Base-by-base conservation (phyloP, 2,797 vertebrate genomes). In the Poecilia picta region DNA sequence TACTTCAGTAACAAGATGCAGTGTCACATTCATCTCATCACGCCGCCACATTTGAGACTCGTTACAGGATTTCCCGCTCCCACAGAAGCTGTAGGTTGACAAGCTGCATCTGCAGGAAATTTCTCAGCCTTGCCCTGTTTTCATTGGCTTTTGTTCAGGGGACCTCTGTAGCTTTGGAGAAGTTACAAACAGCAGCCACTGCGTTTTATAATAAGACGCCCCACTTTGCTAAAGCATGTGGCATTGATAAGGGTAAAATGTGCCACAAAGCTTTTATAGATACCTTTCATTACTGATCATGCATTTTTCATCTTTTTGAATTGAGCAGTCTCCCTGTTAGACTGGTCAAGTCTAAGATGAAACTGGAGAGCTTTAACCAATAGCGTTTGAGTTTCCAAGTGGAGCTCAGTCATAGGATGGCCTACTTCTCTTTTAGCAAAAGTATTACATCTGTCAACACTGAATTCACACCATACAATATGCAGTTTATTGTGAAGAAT, bases 351-450 rank as follows among this genome's bases (percentile, higher is more conserved):
- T 49, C 41, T 31, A 36, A 82, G 70, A 73, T 23, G 72, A 82
- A 45, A 78, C 31, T 73, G 23, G 8, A 28, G 8, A 82, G 75
- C 28, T 87, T 88, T 84, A 84, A 88, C 83, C 75, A 82, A 81
- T 74, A 88, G 76, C 73, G 83, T 59, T 53, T 20, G 51, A 73
- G 74, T 78, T 59, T 88, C 91, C 88, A 86, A 89, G 68, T 81
- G 83, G 86, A 91, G 85, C 83, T 55, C 77, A 87, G 85, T 82
- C 76, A 72, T 72, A 71, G 70, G 62, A 78, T 87, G 89, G 75
- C 87, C 87, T 79, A 89, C 80, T 93, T 92, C 83, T 88, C 76
- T 45, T 64, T 83, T 87, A 73, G 74, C 74, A 57, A 23, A 79
- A 68, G 76, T 57, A 75, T 83, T 79, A 72, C 74, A 46, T 84